Evolutionary conservation across 2,797 vertebrate genomes (phyloP), one percentile per base, ranked within the genome.

Genomic region (Rhinella marina): DNA sequence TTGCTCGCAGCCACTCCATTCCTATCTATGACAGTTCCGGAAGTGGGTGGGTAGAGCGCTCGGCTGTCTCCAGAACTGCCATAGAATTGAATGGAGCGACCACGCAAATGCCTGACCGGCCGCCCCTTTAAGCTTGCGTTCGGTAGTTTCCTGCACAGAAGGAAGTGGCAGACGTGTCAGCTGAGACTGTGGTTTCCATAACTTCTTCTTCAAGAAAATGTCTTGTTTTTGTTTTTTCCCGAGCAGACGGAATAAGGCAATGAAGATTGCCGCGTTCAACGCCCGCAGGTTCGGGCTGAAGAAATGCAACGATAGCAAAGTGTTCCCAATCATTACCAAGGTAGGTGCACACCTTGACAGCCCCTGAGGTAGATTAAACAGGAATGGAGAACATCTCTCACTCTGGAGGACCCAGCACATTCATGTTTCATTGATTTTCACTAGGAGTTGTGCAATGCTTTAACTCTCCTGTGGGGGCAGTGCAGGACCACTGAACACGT

Each of bases 241-340:
- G n/a, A 6, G 48, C 32, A 86, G 78, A 25, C 59, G 23, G 19
- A 23, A 11, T 57, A 59, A 32, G 16, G 92, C 59, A 89, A 96
- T 96, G 96, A 96, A 95, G 90, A 87, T 96, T 0, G 95, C 95
- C 17, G 88, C 95, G 0, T 96, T 96, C 57, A 96, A 96, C 90
- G 89, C 94, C 90, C 94, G 95, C 91, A 95, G 87, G 88, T 95
- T 96, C 91, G 96, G 95, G 23, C 90, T 50, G 27, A 90, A 7
- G 11, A 96, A 96, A 92, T 90, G 96, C 54, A 94, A 93, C 0
- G 92, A 96, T 41, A 89, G 92, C 6, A 72, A 90, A 0, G 54
- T 94, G 6, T 57, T 94, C 3, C 5, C 89, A 1, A 91, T 92
- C 48, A 92, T 96, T 82, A 68, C 91, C 0, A 92, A 94, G 94